Evolutionary conservation across 2,113 vertebrate genomes (phyloP).

Genomic region (Columba livia): DNA sequence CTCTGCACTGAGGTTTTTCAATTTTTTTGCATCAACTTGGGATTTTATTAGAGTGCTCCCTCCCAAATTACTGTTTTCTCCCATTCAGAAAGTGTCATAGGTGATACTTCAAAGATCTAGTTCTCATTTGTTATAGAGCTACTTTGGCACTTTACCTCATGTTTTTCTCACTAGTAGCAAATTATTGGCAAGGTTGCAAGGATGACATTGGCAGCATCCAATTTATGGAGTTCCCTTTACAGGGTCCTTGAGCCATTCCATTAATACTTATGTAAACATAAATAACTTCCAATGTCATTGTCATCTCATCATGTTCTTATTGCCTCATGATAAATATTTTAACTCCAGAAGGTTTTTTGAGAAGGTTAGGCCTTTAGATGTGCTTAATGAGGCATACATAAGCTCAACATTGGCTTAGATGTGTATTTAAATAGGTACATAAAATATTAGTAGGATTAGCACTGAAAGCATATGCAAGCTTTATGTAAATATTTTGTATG

Average conservation of each 20-base stretch:
- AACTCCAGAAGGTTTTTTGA: background rate
- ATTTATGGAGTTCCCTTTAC: background rate
- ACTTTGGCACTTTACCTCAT: background rate
- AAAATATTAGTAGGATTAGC: background rate
- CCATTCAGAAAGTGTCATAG: background rate
- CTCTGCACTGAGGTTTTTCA: background rate
- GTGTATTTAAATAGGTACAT: background rate
- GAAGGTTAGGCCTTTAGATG: background rate
- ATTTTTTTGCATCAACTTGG: background rate
- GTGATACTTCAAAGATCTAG: background rate
- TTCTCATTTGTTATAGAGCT: background rate
- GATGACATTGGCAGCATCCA: background rate
- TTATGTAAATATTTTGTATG: background rate
- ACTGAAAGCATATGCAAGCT: background rate
- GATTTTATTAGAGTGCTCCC: background rate
- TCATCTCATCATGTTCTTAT: background rate
- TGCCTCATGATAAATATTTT: background rate
- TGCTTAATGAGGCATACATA: background rate
- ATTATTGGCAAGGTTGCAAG: background rate
- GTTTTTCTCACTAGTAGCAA: background rate
- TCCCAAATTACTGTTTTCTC: background rate
- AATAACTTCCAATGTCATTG: background rate
- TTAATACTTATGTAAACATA: background rate
- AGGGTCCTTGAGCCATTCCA: background rate
- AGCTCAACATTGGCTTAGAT: background rate